phyloP scores from a whole-genome alignment of 2,888 invertebrate genomes.

The Pegoplata infirma region DNA sequence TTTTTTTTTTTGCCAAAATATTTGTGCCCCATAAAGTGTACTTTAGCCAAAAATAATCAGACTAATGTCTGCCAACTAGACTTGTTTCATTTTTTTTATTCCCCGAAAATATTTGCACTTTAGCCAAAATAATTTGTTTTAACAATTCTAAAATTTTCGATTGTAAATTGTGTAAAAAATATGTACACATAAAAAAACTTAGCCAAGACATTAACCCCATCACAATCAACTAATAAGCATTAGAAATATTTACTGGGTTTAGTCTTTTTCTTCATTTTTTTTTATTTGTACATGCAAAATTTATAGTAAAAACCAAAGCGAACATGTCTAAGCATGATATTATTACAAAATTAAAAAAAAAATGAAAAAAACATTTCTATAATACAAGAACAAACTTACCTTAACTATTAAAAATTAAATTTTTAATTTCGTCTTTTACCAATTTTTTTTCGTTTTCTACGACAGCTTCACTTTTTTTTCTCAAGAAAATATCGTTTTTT shows the following conservation, averaged over 20 bases:
- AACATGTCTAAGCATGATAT: slow-evolving; percentile 42
- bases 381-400: slow-evolving; percentile 13
- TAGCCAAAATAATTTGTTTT: too few species aligned
- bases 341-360: slow-evolving; percentile 14
- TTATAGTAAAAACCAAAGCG: slow-evolving; percentile 26
- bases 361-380: too few species aligned
- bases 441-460: background rate
- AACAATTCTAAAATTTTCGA: too few species aligned
- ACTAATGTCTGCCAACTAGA: too few species aligned
- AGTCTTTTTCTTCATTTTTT: slow-evolving; percentile 8
- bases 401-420: too few species aligned
- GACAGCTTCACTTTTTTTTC: slow-evolving; percentile 20
- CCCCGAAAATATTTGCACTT: too few species aligned
- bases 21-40: too few species aligned
- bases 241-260: slow-evolving; percentile 46
- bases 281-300: slow-evolving; percentile 36
- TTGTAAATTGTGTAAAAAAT: too few species aligned
- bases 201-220: background rate
- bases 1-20: too few species aligned
- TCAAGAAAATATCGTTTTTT: slow-evolving; percentile 31
- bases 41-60: too few species aligned
- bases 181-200: too few species aligned
- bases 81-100: too few species aligned
- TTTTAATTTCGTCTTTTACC: slow-evolving; percentile 1
- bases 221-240: background rate